Conservation (phyloP, 2,113 vertebrate genomes). For the Ibidorhyncha struthersii region DNA sequence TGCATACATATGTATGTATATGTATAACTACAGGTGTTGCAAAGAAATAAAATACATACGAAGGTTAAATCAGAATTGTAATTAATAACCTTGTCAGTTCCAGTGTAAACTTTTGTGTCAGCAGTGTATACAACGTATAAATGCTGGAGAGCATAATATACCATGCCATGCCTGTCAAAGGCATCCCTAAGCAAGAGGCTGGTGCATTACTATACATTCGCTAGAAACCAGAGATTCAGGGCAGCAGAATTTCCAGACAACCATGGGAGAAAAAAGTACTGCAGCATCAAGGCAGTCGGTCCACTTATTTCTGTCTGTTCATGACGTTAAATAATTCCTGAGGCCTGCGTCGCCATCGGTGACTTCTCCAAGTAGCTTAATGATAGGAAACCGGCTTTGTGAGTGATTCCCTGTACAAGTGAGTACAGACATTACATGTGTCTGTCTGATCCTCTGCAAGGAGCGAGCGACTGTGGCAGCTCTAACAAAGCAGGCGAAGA, state of each 20-base stretch:
- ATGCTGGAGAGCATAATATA: neutral
- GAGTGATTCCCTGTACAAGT: neutral
- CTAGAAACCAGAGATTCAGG: constrained; percentile 10
- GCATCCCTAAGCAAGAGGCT: neutral
- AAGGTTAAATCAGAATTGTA: neutral
- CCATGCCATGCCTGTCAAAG: neutral
- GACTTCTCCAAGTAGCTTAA: neutral
- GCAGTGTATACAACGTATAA: neutral
- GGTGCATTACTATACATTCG: neutral
- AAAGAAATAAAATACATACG: neutral
- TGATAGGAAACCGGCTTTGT: neutral
- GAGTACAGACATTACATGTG: neutral
- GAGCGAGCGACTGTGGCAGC: neutral
- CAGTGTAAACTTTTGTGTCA: neutral
- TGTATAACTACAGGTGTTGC: neutral
- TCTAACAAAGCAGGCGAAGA: neutral
- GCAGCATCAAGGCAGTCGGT: neutral
- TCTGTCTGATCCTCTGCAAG: neutral
- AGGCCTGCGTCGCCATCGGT: neutral
- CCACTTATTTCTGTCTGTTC: constrained; percentile 20
- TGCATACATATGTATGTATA: neutral
- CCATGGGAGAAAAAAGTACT: neutral
- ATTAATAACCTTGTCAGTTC: neutral
- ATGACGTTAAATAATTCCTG: constrained; percentile 36
- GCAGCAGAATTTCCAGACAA: constrained; percentile 41